Conservation (phyloP, 2,797 vertebrate genomes). For the Dipus sagitta region DNA sequence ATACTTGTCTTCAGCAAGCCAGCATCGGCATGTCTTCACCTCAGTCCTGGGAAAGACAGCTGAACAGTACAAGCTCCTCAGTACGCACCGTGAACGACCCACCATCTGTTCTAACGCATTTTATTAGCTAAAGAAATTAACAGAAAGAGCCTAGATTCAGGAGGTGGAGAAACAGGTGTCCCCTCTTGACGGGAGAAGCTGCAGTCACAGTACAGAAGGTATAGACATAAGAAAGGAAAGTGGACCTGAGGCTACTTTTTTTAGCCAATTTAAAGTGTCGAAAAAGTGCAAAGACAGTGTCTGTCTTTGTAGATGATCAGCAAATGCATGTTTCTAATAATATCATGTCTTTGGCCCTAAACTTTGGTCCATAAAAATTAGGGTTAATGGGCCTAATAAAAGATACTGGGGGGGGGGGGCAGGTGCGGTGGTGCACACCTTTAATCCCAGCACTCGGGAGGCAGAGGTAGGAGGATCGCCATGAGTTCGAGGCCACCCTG, state of each 20-base stretch:
- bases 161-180: neutral
- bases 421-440: too few species aligned
- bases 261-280: neutral
- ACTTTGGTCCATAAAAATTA: neutral
- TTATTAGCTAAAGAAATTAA: conserved; percentile 7
- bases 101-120: neutral
- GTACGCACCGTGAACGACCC: neutral
- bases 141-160: neutral
- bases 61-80: neutral
- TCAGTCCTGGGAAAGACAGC: neutral
- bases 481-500: too few species aligned
- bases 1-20: neutral
- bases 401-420: neutral
- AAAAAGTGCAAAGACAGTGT: neutral
- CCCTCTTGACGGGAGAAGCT: conserved; percentile 6
- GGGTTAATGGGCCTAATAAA: neutral
- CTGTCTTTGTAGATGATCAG: neutral
- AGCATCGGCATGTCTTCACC: neutral
- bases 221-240: neutral
- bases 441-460: too few species aligned
- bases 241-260: neutral
- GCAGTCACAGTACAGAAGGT: neutral
- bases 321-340: neutral
- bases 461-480: too few species aligned
- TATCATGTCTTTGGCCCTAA: conserved; percentile 1